Evolutionary conservation across 2,888 invertebrate species (phyloP), one percentile per base, ranked within the genome.

Genomic region (Cephus rjabovi): DNA sequence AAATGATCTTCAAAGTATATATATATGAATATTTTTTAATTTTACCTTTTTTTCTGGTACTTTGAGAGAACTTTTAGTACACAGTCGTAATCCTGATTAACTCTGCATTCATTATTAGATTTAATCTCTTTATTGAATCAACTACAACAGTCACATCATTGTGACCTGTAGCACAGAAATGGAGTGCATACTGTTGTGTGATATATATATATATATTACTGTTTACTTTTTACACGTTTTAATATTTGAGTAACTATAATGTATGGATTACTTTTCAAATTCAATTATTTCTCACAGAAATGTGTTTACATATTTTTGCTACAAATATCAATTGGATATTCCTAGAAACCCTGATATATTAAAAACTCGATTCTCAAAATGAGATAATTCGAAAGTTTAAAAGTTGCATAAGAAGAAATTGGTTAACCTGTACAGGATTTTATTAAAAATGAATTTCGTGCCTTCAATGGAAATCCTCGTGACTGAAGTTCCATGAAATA

Each of bases 401-500:
- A 9, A 15, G 23, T 56, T 56, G 56, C 56, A 9, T 23, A 23
- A 6, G 6, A 56, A 56, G 23, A 56, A 56, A 56, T 56, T 56
- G 9, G 6, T 40, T 40, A 9, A 1, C 9, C 12, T 35, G 56
- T 2, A 56, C 23, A 9, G 23, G 1, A 56, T 56, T 15, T 56
- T 23, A 56, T 56, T 23, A 56, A 56, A 56, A 9, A 56, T 23
- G 56, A 3, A 9, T 56, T 56, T 56, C 9, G 15, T 9, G 33
- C 31, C 31, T 31, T 71, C 15, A 71, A 31, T 23, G 31, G 33
- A 71, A 71, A 71, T 71, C 30, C 4, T 71, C 71, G 9, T 12
- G 71, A 23, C 71, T n/a, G n/a, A 74, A 74, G 12, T 74, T 30
- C 30, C 74, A 12, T 23, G 74, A 33, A 74, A 35, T 74, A 74